phyloP scores from a whole-genome alignment of 2,888 invertebrate species.

The Pheosia tremula region DNA sequence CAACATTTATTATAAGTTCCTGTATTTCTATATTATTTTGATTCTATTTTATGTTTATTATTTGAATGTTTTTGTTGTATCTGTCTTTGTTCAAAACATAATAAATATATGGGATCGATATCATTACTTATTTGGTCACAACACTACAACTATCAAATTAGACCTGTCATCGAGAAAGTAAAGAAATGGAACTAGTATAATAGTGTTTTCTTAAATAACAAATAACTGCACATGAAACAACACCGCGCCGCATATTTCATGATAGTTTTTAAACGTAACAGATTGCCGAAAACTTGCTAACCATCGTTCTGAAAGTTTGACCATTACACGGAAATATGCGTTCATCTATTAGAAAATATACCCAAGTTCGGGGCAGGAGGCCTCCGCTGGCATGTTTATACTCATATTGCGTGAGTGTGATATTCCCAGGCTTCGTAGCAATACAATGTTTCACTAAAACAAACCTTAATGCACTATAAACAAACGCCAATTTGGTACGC shows the following conservation, averaged over 20 bases:
- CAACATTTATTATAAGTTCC: no score
- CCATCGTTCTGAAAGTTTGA: constrained; percentile 69
- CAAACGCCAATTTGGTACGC: constrained; percentile 49
- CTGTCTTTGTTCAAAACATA: no score
- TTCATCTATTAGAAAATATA: constrained; percentile 77
- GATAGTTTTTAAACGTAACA: constrained; percentile 57
- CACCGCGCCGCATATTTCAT: constrained; percentile 42
- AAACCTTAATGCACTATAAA: constrained; percentile 47
- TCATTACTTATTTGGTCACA: no score
- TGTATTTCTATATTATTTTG: no score
- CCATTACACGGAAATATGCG: constrained; percentile 78
- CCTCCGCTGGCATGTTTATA: constrained; percentile 66
- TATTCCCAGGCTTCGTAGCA: constrained; percentile 40
- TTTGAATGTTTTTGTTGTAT: no score
- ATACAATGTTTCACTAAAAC: constrained; percentile 42
- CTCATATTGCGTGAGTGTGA: constrained; percentile 65
- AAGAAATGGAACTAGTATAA: no score
- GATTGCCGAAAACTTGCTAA: constrained; percentile 56
- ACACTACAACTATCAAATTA: no score
- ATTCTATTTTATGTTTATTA: no score
- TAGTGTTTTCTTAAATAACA: no score
- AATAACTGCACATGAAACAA: constrained; percentile 29
- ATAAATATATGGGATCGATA: no score
- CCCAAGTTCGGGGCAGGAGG: constrained; percentile 50
- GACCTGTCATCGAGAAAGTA: no score